Percentiles rank a stretch among this genome's conserved stretches.
Evolutionary conservation across 2,113 vertebrate genomes (phyloP).

Genomic region (Antennarius striatus): DNA sequence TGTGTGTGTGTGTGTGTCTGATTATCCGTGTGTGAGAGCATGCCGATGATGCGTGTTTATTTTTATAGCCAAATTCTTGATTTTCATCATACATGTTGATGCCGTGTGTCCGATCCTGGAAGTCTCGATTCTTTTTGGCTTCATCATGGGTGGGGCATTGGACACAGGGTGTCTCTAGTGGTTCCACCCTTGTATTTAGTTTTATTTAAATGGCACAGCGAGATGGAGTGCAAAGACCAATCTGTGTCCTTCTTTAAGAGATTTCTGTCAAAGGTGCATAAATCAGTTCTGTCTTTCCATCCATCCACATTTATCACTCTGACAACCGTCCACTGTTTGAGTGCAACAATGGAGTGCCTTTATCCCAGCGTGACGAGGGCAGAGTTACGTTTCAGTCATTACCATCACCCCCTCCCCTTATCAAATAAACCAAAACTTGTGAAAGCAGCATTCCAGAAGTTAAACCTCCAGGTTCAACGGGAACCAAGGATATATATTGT

Average conservation of each 20-base stretch:
- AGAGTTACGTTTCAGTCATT: slow-evolving; percentile 30
- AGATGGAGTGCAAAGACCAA: slow-evolving; percentile 36
- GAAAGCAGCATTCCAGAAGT: slow-evolving; percentile 66
- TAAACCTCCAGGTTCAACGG: slow-evolving; percentile 32
- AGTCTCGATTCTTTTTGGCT: slow-evolving; percentile 9
- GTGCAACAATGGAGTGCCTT: slow-evolving; percentile 77
- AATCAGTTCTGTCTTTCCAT: neutral
- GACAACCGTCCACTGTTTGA: slow-evolving; percentile 55
- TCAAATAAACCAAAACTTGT: slow-evolving; percentile 7
- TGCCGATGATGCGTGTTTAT: slow-evolving; percentile 31
- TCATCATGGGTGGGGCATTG: slow-evolving; percentile 4
- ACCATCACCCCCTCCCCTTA: neutral
- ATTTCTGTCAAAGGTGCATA: slow-evolving; percentile 44
- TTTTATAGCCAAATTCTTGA: slow-evolving; percentile 49
- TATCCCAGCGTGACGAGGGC: slow-evolving; percentile 48
- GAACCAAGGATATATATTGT: slow-evolving; percentile 43
- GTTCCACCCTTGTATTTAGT: slow-evolving; percentile 14
- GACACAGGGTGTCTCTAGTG: slow-evolving; percentile 6
- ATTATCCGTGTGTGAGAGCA: neutral
- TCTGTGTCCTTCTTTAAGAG: slow-evolving; percentile 33
- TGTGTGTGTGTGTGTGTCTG: slow-evolving; percentile 3
- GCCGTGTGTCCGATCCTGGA: slow-evolving; percentile 53
- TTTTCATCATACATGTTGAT: slow-evolving; percentile 23
- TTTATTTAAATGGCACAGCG: slow-evolving; percentile 54
- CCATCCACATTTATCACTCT: slow-evolving; percentile 27